phyloP scores from a whole-genome alignment of 2,113 vertebrate species.

The Istiophorus platypterus region DNA sequence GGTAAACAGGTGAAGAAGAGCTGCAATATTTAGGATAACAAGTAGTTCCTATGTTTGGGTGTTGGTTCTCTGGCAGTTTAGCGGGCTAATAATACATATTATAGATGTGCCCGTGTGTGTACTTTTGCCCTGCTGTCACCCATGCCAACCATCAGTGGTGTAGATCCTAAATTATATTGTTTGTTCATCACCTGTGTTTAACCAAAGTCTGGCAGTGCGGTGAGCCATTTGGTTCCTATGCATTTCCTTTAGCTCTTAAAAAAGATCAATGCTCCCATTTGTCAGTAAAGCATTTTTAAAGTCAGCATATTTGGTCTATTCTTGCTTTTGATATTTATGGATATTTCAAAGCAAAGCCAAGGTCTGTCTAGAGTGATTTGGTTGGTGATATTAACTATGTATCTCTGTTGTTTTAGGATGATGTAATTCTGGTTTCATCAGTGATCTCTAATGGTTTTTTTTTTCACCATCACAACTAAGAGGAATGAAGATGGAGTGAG shows the following conservation, averaged over 20 bases:
- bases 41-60: constrained; percentile 45
- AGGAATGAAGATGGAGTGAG: not conserved
- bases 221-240: not conserved
- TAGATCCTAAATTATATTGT: constrained; percentile 18
- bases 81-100: constrained; percentile 53
- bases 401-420: constrained; percentile 13
- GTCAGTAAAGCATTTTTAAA: not conserved
- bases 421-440: constrained; percentile 24
- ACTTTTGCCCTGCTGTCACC: constrained; percentile 6
- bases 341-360: not conserved
- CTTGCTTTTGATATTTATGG: not conserved
- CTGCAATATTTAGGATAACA: constrained; percentile 40
- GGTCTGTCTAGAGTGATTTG: constrained; percentile 1
- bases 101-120: constrained; percentile 22
- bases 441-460: constrained; percentile 13
- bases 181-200: constrained; percentile 3
- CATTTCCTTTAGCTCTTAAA: not conserved
- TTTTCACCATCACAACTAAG: not conserved
- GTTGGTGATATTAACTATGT: constrained; percentile 35
- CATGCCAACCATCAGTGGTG: not conserved
- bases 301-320: not conserved
- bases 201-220: not conserved
- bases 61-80: constrained; percentile 43
- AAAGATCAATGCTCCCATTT: not conserved
- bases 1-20: constrained; percentile 36